phyloP scores from a whole-genome alignment of 2,888 invertebrate species.

The Lydus trimaculatus region DNA sequence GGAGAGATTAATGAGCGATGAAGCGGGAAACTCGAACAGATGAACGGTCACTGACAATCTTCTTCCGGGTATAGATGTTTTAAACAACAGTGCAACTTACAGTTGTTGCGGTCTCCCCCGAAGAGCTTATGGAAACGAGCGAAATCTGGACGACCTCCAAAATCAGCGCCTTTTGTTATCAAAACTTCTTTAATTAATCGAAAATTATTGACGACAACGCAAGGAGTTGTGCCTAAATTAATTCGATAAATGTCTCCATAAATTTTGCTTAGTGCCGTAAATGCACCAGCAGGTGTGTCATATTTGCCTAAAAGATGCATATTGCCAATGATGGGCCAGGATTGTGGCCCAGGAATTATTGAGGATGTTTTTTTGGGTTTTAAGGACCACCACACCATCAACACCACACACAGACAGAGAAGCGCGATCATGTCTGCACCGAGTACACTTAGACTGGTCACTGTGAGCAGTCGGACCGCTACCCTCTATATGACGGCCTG shows the following conservation, averaged over 20 bases:
- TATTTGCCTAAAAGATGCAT: conserved; percentile 71
- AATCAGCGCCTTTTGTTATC: conserved; percentile 80
- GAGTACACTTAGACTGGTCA: conserved; percentile 51
- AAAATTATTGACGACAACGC: conserved; percentile 78
- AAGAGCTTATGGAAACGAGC: conserved; percentile 81
- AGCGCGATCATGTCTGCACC: conserved; percentile 56
- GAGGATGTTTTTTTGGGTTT: conserved; percentile 39
- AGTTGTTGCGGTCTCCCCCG: conserved; percentile 85
- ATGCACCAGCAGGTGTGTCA: conserved; percentile 75
- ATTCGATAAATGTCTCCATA: conserved; percentile 79
- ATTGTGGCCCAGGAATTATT: conserved; percentile 71
- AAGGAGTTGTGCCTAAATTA: conserved; percentile 71
- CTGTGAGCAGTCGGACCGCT: conserved; percentile 56
- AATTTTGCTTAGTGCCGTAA: conserved; percentile 70
- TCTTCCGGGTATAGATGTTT: conserved; percentile 37
- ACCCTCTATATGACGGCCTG: conserved; percentile 57
- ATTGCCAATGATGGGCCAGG: conserved; percentile 75
- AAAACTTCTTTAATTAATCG: conserved; percentile 76
- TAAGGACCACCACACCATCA: conserved; percentile 52
- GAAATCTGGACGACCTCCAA: conserved; percentile 85
- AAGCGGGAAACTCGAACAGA: conserved; percentile 38
- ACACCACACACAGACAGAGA: conserved; percentile 54
- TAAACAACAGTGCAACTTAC: conserved; percentile 67
- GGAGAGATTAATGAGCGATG: conserved; percentile 43
- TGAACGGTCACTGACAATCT: conserved; percentile 25